Base-by-base conservation (phyloP, 2,797 vertebrate genomes). In the Brachyalestes nurse region DNA sequence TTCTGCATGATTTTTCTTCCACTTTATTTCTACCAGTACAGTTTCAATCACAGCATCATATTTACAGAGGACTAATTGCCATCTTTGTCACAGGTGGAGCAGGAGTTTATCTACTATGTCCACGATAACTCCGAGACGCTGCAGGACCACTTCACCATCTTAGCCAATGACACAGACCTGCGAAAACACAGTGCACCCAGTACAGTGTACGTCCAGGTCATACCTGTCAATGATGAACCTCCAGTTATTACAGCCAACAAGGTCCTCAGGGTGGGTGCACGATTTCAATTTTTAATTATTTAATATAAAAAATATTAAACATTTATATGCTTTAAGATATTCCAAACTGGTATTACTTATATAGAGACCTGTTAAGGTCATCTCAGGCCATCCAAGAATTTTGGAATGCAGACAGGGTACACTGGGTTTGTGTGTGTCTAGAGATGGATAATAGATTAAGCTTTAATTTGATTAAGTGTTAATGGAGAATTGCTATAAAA, bases 101-200 rank as follows among this genome's bases (percentile, higher is more conserved):
- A 96, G 70, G 95, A 95, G 85, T 92, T 96, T 78, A 96, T 97
- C 86, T 95, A 94, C 89, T 98, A 96, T 75, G 87, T 96, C 82
- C 97, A 98, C 16, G 96, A 97, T 89, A 91, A 91, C 83, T 97
- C 96, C 0, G 95, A 97, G 90, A 94, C 93, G 2, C 81, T 88
- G 34, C 78, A 88, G 53, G 97, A 98, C 89, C 93, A 81, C 88
- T 97, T 98, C 87, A 96, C 94, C 34, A 75, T 98, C 60, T 81
- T 93, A 83, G 96, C 94, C 83, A 97, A 95, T 75, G 94, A 93
- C 89, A 95, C 93, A 0, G 92, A 95, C 75, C 86, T 97, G 81
- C 91, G 93, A 90, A 99, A 97, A 90, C 93, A 92, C 88, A 98
- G 96, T 86, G 89, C 90, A 13, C 92, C 94, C 10, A 88, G 79